Base-by-base conservation (phyloP, 2,888 invertebrate genomes). In the Trichogramma evanescens region DNA sequence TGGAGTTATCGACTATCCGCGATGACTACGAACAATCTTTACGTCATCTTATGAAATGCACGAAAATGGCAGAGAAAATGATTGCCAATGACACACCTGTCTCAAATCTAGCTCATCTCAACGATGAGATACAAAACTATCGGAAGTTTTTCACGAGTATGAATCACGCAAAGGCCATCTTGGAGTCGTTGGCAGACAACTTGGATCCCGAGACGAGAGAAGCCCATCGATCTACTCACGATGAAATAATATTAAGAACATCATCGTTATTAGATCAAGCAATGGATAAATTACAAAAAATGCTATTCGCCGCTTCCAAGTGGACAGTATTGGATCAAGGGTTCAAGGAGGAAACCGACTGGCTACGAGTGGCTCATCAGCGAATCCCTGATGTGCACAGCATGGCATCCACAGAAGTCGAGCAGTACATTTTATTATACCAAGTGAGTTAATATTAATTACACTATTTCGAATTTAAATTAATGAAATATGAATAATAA, bases 21-120 rank as follows among this genome's bases (percentile, higher is more conserved):
- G 91, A 92, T 70, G 93, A 94, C 73, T 94, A 94, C 72, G 91
- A 91, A 71, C 90, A 93, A 76, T 93, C 92, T 0, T 79, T 94
- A 7, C 88, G 89, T 72, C 93, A 94, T 74, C 92, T 93, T 69
- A 86, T 86, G 7, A 90, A 93, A 73, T 92, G 93, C 42, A 90
- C 91, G 4, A 87, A 90, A 56, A 84, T 93, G 5, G 93, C 93
- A 0, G 91, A 93, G 74, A 87, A 88, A 49, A 78, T 93, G 45
- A 83, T 93, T 6, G 88, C 90, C 66, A 88, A 88, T 66, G 87
- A 89, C 50, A 86, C 93, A 43, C 84, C 86, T 6, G 89, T 91
- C 1, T 84, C 83, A 45, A 86, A 87, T 67, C 79, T 92, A 63
- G 87, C 89, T 68, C 89, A 92, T 69, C 79, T 93, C n/a, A 90